phyloP scores from a whole-genome alignment of 1,140 invertebrate genomes.

The Rhyzopertha dominica region DNA sequence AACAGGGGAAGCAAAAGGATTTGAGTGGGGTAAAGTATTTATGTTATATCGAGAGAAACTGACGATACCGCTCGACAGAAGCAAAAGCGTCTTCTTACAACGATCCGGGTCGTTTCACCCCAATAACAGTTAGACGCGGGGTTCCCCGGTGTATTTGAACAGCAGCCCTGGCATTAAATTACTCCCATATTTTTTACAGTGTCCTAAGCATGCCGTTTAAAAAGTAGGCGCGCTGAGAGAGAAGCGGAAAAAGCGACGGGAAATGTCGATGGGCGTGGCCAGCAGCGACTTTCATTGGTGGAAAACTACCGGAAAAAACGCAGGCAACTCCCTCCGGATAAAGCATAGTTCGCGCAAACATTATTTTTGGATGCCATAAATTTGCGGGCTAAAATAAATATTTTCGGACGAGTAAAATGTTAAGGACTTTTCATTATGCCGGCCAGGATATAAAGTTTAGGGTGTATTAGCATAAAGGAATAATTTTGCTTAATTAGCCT shows the following conservation, averaged over 20 bases:
- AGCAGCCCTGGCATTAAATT: slow-evolving; percentile 44
- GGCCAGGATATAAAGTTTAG: slow-evolving; percentile 44
- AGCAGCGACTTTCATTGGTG: slow-evolving; percentile 42
- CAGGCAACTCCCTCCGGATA: slow-evolving; percentile 38
- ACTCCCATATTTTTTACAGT: slow-evolving; percentile 44
- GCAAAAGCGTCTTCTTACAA: too few species aligned
- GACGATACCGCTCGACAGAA: too few species aligned
- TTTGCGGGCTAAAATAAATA: slow-evolving; percentile 47
- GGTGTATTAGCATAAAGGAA: slow-evolving; percentile 45
- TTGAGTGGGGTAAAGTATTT: too few species aligned
- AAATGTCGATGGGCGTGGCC: slow-evolving; percentile 31
- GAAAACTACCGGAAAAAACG: slow-evolving; percentile 43
- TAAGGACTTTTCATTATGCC: slow-evolving; percentile 47
- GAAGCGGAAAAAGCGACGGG: slow-evolving; percentile 33
- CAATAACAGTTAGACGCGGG: too few species aligned
- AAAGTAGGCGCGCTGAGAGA: slow-evolving; percentile 36
- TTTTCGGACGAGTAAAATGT: slow-evolving; percentile 47
- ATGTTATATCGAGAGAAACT: too few species aligned
- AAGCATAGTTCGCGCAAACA: slow-evolving; percentile 39
- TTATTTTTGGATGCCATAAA: slow-evolving; percentile 48
- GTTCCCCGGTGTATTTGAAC: slow-evolving; percentile 45
- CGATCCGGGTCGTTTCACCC: too few species aligned
- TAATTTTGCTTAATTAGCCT: slow-evolving; percentile 42
- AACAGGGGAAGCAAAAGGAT: too few species aligned
- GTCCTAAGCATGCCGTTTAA: slow-evolving; percentile 41